A percentile compares a stretch with the other conserved stretches of the same genome.
Evolutionary conservation across 2,797 vertebrate genomes (phyloP).

Genomic region (Nannoperca australis): DNA sequence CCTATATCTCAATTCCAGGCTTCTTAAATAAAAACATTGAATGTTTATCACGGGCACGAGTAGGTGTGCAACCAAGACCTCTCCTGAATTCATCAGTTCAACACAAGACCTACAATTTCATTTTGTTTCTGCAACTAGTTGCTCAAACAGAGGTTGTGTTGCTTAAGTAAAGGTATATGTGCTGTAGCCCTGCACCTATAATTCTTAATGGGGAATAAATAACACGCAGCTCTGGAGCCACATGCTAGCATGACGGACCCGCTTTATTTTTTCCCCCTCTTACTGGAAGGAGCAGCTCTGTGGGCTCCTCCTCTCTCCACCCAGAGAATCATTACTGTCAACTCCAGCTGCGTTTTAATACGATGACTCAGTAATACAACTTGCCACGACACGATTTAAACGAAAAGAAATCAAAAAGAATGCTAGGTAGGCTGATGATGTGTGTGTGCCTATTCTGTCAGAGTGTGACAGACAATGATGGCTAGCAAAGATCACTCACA

Average conservation of each 20-base stretch:
- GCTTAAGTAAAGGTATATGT: neutral
- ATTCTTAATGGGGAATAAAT: neutral
- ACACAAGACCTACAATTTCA: neutral
- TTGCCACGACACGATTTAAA: slow-evolving; percentile 37
- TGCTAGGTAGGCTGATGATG: neutral
- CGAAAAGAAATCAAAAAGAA: neutral
- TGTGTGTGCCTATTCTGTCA: neutral
- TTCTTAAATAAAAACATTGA: neutral
- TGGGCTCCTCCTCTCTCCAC: slow-evolving; percentile 6
- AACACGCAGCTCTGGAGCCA: neutral
- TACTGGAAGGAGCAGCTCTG: neutral
- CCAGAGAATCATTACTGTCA: slow-evolving; percentile 4
- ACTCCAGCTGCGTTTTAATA: slow-evolving; percentile 20
- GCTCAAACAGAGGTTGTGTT: neutral
- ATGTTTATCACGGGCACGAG: neutral
- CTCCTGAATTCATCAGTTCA: neutral
- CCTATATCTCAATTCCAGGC: neutral
- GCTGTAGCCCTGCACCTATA: neutral
- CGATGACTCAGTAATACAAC: slow-evolving; percentile 19
- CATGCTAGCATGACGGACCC: neutral
- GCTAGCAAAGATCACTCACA: neutral
- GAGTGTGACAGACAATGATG: neutral
- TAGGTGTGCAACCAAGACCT: neutral
- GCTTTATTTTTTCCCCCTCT: neutral
- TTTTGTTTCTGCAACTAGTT: neutral